phyloP scores from a whole-genome alignment of 1,140 invertebrate species.

The Lycorma delicatula region DNA sequence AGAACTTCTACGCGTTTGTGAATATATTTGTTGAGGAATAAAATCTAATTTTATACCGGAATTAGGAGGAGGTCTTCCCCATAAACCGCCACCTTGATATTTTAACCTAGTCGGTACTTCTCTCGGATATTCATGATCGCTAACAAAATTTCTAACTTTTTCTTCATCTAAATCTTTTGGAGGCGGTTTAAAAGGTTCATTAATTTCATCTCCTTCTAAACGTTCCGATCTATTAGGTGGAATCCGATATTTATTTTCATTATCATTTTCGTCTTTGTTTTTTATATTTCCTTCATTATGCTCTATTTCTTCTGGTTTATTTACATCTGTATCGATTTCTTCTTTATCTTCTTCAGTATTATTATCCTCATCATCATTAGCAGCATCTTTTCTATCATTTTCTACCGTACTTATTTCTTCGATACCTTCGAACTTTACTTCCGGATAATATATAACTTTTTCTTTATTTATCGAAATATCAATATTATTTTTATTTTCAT shows the following conservation, averaged over 20 bases:
- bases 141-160: conserved; percentile 16
- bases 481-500: background rate
- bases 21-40: conserved; percentile 54
- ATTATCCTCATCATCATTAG: conserved; percentile 3
- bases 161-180: conserved; percentile 18
- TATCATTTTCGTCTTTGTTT: background rate
- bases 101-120: conserved; percentile 42
- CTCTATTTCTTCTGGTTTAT: background rate
- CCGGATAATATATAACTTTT: too few species aligned
- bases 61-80: conserved; percentile 39
- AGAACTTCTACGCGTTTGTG: conserved; percentile 52
- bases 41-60: conserved; percentile 44
- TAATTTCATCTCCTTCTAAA: conserved; percentile 4
- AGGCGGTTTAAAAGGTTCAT: conserved; percentile 5
- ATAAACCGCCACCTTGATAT: conserved; percentile 41
- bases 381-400: background rate
- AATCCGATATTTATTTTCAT: background rate
- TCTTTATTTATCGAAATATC: background rate
- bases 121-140: conserved; percentile 39
- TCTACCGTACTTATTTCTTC: background rate
- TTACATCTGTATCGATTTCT: background rate
- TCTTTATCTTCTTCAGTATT: conserved; percentile 9
- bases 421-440: too few species aligned
- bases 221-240: background rate
- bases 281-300: background rate